phyloP scores from a whole-genome alignment of 2,888 invertebrate genomes.

The Sarcophaga caerulescens region DNA sequence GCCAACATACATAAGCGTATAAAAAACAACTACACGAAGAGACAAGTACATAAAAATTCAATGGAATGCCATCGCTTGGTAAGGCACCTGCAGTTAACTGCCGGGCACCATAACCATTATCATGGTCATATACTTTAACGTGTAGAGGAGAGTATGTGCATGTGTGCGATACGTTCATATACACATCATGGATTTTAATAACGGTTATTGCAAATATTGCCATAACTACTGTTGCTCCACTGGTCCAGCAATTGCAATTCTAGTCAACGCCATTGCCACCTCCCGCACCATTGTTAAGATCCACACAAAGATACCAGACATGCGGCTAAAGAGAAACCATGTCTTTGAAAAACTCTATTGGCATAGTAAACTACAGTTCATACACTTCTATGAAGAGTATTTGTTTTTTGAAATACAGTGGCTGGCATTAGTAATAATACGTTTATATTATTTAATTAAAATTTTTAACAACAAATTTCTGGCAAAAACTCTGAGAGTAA shows the following conservation, averaged over 20 bases:
- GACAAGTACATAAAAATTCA: slow-evolving; percentile 28
- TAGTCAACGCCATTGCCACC: background rate
- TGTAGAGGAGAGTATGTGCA: background rate
- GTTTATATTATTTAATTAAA: too few relatives aligned
- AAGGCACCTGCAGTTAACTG: slow-evolving; percentile 44
- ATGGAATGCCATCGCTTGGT: slow-evolving; percentile 26
- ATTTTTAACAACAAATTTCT: too few relatives aligned
- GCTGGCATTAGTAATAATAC: too few relatives aligned
- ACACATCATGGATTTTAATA: slow-evolving; percentile 9
- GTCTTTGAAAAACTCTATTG: background rate
- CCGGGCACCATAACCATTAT: background rate
- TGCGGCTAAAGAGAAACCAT: background rate
- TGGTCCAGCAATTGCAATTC: background rate
- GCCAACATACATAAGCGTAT: background rate
- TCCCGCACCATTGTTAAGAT: background rate
- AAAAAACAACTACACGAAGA: background rate
- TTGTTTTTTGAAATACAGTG: too few relatives aligned
- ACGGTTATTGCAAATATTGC: slow-evolving; percentile 14
- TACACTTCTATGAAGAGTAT: too few relatives aligned
- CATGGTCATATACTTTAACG: background rate
- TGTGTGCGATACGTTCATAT: background rate
- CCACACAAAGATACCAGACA: background rate
- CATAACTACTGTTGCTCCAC: slow-evolving; percentile 8
- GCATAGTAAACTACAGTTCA: too few relatives aligned
- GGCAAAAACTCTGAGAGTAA: too few relatives aligned